A percentile compares a stretch with the other conserved stretches of the same genome.
phyloP scores from a whole-genome alignment of 1,140 invertebrate genomes.

The Drosophila biarmipes region DNA sequence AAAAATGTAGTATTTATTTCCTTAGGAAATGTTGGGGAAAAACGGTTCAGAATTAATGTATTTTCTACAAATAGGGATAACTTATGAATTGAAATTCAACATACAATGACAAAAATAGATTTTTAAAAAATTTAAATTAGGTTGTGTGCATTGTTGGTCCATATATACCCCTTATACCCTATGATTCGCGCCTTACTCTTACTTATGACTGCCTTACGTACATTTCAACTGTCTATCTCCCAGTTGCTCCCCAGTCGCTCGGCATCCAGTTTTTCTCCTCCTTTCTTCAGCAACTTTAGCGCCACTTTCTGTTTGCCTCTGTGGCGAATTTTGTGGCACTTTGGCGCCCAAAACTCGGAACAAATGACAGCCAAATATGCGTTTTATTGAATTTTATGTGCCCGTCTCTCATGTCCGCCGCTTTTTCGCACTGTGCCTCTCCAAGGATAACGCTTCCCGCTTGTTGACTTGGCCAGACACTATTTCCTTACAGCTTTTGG shows the following conservation, averaged over 20 bases:
- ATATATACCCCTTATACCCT: neutral
- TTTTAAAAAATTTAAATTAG: no score
- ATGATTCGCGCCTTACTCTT: slow-evolving; percentile 33
- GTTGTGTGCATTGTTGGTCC: no score
- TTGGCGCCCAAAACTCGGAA: slow-evolving; percentile 78
- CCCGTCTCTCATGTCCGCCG: slow-evolving; percentile 34
- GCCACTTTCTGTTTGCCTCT: slow-evolving; percentile 58
- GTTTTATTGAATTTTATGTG: slow-evolving; percentile 82
- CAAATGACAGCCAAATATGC: slow-evolving; percentile 82
- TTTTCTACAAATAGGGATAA: no score
- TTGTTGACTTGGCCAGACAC: slow-evolving; percentile 46
- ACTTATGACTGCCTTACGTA: slow-evolving; percentile 28
- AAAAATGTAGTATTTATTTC: no score
- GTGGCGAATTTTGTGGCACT: slow-evolving; percentile 72
- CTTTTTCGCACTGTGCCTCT: slow-evolving; percentile 11
- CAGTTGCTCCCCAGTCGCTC: slow-evolving; percentile 4
- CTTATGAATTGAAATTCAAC: no score
- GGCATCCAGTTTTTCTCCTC: slow-evolving; percentile 28
- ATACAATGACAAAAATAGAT: no score
- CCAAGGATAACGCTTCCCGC: slow-evolving; percentile 34
- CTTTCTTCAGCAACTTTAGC: slow-evolving; percentile 66
- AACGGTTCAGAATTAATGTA: no score
- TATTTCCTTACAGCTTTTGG: slow-evolving; percentile 42
- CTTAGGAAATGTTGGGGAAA: no score
- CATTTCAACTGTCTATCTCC: slow-evolving; percentile 23